phyloP scores from a whole-genome alignment of 2,113 vertebrate species.

The Microcebus lehilahytsara region DNA sequence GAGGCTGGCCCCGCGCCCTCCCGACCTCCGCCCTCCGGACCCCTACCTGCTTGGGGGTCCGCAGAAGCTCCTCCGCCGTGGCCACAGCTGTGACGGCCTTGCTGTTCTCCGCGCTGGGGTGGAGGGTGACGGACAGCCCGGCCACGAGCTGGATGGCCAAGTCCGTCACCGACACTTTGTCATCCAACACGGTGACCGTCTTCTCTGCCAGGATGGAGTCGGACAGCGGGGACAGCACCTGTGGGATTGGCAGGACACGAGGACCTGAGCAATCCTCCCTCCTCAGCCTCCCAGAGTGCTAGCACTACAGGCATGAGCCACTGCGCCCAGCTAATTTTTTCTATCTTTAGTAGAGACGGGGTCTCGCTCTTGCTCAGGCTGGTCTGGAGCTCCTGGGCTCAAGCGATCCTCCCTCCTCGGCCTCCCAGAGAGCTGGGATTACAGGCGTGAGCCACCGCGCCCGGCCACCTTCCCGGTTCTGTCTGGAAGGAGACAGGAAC shows the following conservation, averaged over 20 bases:
- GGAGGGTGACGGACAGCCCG: slow-evolving; percentile 91
- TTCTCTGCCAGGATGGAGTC: slow-evolving; percentile 98
- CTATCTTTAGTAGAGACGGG: too few relatives aligned
- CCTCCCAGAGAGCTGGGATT: too few relatives aligned
- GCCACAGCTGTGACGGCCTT: slow-evolving; percentile 90
- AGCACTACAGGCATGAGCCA: too few relatives aligned
- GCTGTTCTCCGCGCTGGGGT: slow-evolving; percentile 88
- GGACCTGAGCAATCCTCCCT: neutral
- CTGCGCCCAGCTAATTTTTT: too few relatives aligned
- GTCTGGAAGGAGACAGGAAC: neutral
- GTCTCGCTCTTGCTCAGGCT: too few relatives aligned
- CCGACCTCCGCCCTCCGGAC: accelerated
- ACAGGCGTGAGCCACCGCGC: too few relatives aligned
- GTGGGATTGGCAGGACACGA: neutral
- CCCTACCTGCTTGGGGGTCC: slow-evolving; percentile 92
- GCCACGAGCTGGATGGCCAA: slow-evolving; percentile 95
- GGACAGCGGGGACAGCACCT: slow-evolving; percentile 96
- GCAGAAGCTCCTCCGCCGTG: slow-evolving; percentile 92
- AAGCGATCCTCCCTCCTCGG: accelerated
- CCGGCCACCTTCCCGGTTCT: neutral
- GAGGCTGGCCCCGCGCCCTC: accelerated
- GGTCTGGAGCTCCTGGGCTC: too few relatives aligned
- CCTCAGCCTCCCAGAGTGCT: too few relatives aligned
- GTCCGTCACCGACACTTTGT: slow-evolving; percentile 95
- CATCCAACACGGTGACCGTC: slow-evolving; percentile 94